phyloP scores from a whole-genome alignment of 2,888 invertebrate genomes.

The Pachydiplax longipennis region DNA sequence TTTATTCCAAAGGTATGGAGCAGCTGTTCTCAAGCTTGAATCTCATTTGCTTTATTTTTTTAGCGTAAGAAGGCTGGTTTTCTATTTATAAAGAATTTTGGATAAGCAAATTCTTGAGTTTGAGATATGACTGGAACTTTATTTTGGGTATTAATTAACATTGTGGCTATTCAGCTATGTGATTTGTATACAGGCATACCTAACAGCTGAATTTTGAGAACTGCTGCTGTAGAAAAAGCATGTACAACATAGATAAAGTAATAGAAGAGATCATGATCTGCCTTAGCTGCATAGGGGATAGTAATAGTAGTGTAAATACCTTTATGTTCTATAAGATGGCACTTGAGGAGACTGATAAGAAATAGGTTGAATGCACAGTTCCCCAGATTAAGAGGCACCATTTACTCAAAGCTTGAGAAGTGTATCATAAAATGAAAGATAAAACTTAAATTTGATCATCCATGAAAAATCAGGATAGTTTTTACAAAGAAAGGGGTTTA shows the following conservation, averaged over 20 bases:
- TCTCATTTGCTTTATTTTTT: not conserved
- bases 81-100: not conserved
- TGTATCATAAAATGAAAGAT: too few relatives aligned
- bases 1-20: not conserved
- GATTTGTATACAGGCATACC: too few relatives aligned
- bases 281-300: not conserved
- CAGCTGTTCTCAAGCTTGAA: conserved; percentile 7
- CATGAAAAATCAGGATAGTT: too few relatives aligned
- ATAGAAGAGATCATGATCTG: not conserved
- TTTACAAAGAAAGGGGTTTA: too few relatives aligned
- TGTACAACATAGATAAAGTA: not conserved
- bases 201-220: not conserved
- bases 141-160: not conserved
- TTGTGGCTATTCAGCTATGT: too few relatives aligned
- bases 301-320: not conserved
- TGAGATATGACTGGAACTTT: not conserved
- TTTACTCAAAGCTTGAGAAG: too few relatives aligned
- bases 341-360: not conserved
- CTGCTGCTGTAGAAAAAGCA: conserved; percentile 22
- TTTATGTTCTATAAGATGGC: not conserved
- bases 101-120: not conserved
- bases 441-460: too few relatives aligned
- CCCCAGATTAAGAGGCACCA: too few relatives aligned
- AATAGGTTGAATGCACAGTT: too few relatives aligned
- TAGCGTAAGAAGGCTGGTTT: not conserved